Conservation (phyloP, 2,113 vertebrate genomes). For the Paramormyrops kingsleyae region DNA sequence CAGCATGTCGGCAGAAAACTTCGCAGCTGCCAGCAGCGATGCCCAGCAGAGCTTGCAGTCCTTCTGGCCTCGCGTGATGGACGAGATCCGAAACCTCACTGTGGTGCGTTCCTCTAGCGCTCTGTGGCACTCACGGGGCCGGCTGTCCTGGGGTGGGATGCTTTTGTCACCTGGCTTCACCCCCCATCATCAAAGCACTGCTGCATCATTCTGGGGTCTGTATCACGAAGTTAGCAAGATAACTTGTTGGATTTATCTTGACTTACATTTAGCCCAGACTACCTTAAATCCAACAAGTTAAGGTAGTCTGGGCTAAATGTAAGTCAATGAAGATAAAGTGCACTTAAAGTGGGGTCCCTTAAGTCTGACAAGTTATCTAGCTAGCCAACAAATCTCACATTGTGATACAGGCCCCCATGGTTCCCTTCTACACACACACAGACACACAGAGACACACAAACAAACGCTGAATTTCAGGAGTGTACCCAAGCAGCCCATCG, state of each 20-base stretch:
- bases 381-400: neutral
- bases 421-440: neutral
- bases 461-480: neutral
- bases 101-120: conserved; percentile 64
- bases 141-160: neutral
- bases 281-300: too few species aligned
- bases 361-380: neutral
- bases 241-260: neutral
- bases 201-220: neutral
- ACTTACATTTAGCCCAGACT: too few species aligned
- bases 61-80: conserved; percentile 97
- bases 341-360: neutral
- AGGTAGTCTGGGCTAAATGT: neutral
- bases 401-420: neutral
- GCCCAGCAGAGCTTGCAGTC: conserved; percentile 95
- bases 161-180: neutral
- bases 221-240: neutral
- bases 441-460: neutral
- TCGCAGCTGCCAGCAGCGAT: conserved; percentile 77
- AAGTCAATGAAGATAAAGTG: neutral
- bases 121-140: neutral
- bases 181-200: neutral
- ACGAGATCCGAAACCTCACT: conserved; percentile 93
- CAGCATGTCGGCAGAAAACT: conserved; percentile 84
- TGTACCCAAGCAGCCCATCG: neutral